Base-by-base conservation (phyloP, 2,113 vertebrate species). In the Channa maculata region DNA sequence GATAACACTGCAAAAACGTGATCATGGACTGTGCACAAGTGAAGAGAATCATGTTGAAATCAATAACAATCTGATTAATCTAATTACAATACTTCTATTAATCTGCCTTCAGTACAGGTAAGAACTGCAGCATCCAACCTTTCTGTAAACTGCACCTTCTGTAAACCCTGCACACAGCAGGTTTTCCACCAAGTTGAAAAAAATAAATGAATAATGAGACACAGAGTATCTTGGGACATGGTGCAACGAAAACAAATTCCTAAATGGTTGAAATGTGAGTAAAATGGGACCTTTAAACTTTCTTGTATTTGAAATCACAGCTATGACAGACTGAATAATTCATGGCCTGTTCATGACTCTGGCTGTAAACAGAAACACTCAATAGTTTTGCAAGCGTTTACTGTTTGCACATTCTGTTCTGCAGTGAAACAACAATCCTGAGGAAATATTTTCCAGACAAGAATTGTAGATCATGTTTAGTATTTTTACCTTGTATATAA, bases 301-400 rank as follows among this genome's bases (percentile, higher is more conserved):
- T 43, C 1, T 15, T n/a, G 75, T 79, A 74, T 79, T 50, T 75
- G n/a, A 83, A 78, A 66, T 62, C 76, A 51, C 77, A 71, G 75
- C 63, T 59, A 34, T 65, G 77, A 82, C 78, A 75, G 53, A 1
- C 63, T 89, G 66, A 90, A 88, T 90, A 82, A 86, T 90, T 82
- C 79, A 87, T 70, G 55, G 41, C 14, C 77, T 13, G 69, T 49
- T 71, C 68, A 65, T 53, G 82, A 73, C 82, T 82, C 58, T 0
- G 44, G 70, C 60, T 77, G 82, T 67, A 81, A 89, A 84, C 81
- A 72, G 36, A 57, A 24, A 39, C 33, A 39, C 48, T 12, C 41
- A 61, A 46, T 1, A 0, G 37, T 65, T 65, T 61, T 82, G 75
- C 46, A 49, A 75, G 36, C 13, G 6, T 72, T 79, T 75, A 51